A percentile compares a stretch with the other conserved stretches of the same genome.
phyloP scores from a whole-genome alignment of 92 coral and sea anemone species.

The Blastomussa wellsi region DNA sequence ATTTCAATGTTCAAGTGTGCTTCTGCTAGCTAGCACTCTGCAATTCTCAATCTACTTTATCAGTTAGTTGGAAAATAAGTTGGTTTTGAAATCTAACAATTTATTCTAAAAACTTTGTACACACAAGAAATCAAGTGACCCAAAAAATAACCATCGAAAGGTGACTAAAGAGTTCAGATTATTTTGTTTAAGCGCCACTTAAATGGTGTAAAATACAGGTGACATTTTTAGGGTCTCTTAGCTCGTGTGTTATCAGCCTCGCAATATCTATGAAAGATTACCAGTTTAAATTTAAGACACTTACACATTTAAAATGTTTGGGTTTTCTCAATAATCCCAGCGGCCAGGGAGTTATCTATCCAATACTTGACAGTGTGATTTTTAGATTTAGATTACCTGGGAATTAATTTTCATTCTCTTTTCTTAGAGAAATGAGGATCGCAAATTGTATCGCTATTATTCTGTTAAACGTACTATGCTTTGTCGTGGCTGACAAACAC shows the following conservation, averaged over 20 bases:
- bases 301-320: background rate
- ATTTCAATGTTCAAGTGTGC: background rate
- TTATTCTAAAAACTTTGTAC: background rate
- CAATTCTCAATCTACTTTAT: background rate
- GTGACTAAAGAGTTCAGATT: constrained; percentile 6
- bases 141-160: background rate
- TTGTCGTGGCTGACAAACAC: background rate
- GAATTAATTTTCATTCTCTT: background rate
- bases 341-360: background rate
- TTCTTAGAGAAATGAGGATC: constrained; percentile 18
- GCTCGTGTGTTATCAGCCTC: background rate
- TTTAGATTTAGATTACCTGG: background rate
- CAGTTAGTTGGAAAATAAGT: background rate
- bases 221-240: background rate
- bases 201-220: constrained; percentile 19
- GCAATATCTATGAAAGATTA: background rate
- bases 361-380: background rate
- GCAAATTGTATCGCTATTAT: background rate
- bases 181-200: constrained; percentile 8
- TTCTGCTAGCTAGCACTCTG: background rate
- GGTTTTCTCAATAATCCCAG: background rate
- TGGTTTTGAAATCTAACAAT: background rate
- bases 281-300: background rate
- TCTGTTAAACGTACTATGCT: constrained; percentile 9
- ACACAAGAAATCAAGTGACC: constrained; percentile 7